phyloP scores from a whole-genome alignment of 2,797 vertebrate species.

The Poeciliopsis turneri region DNA sequence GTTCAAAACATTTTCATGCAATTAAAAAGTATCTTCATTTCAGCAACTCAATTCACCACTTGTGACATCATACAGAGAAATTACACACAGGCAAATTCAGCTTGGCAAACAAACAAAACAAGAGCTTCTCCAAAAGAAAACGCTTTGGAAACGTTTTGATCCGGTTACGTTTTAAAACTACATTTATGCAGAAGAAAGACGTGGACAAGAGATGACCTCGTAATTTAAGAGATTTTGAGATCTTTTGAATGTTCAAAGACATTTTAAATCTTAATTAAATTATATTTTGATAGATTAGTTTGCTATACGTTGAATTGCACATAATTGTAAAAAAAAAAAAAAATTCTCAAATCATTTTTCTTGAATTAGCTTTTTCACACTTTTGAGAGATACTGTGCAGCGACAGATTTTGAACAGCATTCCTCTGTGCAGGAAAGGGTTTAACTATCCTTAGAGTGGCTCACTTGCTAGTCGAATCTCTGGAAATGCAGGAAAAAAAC shows the following conservation, averaged over 20 bases:
- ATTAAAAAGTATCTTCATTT: not conserved
- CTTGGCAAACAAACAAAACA: not conserved
- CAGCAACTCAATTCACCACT: not conserved
- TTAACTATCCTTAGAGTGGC: not conserved
- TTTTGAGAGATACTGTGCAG: not conserved
- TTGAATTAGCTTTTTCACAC: not conserved
- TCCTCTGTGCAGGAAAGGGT: not conserved
- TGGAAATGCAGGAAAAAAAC: not conserved
- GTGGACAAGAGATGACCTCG: not conserved
- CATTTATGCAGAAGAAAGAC: not conserved
- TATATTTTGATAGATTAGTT: not conserved
- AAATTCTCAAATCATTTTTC: not conserved
- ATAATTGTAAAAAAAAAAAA: not conserved
- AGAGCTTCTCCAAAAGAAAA: not conserved
- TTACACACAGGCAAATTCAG: not conserved
- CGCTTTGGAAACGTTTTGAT: not conserved
- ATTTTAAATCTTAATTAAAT: not conserved
- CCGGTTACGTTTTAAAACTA: not conserved
- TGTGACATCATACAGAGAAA: not conserved
- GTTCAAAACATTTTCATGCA: not conserved
- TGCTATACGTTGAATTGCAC: not conserved
- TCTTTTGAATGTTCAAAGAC: not conserved
- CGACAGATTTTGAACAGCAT: not conserved
- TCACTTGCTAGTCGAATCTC: not conserved
- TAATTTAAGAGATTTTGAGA: not conserved